These are phyloP conservation scores for Chaetodon trifasciatus DNA, from an alignment of 2,797 vertebrate species.

Conservation along the genomic window DNA sequence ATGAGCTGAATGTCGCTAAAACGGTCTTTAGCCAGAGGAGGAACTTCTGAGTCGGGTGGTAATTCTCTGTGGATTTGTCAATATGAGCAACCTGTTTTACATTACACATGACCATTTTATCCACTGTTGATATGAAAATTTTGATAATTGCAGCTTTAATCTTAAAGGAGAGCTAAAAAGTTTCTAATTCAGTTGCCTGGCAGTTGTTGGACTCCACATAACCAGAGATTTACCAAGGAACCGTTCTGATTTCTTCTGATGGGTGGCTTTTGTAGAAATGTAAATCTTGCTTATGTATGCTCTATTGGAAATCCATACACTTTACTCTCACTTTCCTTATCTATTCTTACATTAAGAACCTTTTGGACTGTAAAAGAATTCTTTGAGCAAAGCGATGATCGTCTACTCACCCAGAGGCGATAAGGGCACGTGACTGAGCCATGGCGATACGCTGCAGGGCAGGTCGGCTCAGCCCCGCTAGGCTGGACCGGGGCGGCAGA, in stretches of 20 bases:
- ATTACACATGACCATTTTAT: background rate
- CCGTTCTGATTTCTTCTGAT: background rate
- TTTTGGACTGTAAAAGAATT: background rate
- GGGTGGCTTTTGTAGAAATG: background rate
- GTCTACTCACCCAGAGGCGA: conserved; percentile 94
- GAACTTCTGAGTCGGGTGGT: background rate
- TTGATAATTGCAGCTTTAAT: background rate
- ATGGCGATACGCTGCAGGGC: conserved; percentile 94
- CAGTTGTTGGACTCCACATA: background rate
- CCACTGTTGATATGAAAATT: background rate
- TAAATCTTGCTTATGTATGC: background rate
- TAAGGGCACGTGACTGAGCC: conserved; percentile 95
- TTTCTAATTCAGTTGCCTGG: background rate
- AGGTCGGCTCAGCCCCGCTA: conserved; percentile 90
- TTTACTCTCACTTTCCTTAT: background rate
- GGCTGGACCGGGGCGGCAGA: conserved; percentile 85
- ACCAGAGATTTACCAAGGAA: too few species aligned
- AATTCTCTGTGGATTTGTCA: background rate
- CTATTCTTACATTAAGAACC: background rate
- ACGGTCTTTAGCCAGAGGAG: background rate
- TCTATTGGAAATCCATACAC: background rate
- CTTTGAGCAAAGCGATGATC: background rate
- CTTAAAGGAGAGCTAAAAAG: too few species aligned
- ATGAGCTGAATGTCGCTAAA: background rate
- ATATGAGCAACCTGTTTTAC: background rate